Evolutionary conservation across 2,797 vertebrate species (phyloP).

Genomic region (Muscicapa striata): DNA sequence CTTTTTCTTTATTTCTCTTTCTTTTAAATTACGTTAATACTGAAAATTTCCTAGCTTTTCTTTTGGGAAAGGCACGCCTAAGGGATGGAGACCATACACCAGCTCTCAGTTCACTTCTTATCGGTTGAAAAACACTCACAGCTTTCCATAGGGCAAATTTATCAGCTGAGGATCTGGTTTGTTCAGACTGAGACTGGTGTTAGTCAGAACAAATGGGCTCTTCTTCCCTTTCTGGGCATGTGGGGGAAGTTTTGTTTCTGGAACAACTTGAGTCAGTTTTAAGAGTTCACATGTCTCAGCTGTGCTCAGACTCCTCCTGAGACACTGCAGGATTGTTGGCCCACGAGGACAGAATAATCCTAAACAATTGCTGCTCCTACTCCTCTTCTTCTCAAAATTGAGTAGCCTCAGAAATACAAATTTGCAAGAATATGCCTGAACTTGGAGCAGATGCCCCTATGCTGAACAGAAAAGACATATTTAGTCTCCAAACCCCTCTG

Average conservation of each 20-base stretch:
- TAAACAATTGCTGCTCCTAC: neutral
- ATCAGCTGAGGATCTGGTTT: neutral
- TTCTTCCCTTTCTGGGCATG: neutral
- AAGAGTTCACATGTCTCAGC: neutral
- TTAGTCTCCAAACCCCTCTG: neutral
- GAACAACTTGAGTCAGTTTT: neutral
- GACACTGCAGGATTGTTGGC: neutral
- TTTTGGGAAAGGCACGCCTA: neutral
- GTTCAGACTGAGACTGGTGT: neutral
- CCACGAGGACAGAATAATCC: neutral
- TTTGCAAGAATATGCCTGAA: neutral
- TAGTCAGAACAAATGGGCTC: neutral
- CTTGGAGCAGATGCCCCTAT: neutral
- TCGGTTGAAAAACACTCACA: neutral
- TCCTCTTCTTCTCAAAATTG: neutral
- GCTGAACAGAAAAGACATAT: neutral
- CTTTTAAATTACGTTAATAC: neutral
- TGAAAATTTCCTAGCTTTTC: neutral
- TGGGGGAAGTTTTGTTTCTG: neutral
- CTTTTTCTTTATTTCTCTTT: neutral
- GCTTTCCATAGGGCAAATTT: neutral
- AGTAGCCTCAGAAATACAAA: neutral
- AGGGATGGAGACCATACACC: neutral
- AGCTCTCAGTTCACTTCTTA: neutral
- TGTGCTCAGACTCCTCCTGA: neutral